Conservation (phyloP, 2,797 vertebrate species). For the Sebastes taczanowskii region DNA sequence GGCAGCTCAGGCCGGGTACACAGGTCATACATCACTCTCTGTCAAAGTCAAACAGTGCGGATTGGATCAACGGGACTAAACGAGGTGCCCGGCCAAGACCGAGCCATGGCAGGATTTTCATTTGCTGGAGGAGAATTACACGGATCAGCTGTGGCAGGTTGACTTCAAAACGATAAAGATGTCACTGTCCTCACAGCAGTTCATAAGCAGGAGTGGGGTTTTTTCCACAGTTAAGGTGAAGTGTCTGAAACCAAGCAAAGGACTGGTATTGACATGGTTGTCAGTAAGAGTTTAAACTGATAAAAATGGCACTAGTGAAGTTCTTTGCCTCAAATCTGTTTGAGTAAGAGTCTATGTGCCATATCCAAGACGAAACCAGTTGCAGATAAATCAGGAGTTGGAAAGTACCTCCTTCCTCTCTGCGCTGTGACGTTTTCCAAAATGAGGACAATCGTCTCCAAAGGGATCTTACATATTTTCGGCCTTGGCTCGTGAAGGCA, state of each 20-base stretch:
- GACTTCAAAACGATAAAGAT: constrained; percentile 32
- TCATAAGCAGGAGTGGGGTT: background rate
- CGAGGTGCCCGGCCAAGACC: constrained; percentile 31
- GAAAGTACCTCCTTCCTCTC: constrained; percentile 16
- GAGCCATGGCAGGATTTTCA: constrained; percentile 53
- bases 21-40: constrained; percentile 82
- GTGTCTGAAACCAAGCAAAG: constrained; percentile 34
- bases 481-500: constrained; percentile 12
- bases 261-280: constrained; percentile 19
- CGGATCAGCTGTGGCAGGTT: constrained; percentile 35
- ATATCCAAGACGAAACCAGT: constrained; percentile 10
- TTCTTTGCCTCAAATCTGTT: background rate
- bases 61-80: constrained; percentile 51
- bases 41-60: constrained; percentile 48
- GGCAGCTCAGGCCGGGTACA: constrained; percentile 76
- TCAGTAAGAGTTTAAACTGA: background rate
- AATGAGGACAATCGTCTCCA: constrained; percentile 51
- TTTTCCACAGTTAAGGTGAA: constrained; percentile 18
- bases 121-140: constrained; percentile 41
- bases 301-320: background rate
- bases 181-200: constrained; percentile 12
- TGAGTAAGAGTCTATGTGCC: background rate
- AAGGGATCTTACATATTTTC: constrained; percentile 42
- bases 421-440: constrained; percentile 44
- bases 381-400: constrained; percentile 30